These are phyloP conservation scores for Hydrozoanthus tunicans DNA, from an alignment of 64 coral and sea anemone genomes.

Conservation along the genomic window DNA sequence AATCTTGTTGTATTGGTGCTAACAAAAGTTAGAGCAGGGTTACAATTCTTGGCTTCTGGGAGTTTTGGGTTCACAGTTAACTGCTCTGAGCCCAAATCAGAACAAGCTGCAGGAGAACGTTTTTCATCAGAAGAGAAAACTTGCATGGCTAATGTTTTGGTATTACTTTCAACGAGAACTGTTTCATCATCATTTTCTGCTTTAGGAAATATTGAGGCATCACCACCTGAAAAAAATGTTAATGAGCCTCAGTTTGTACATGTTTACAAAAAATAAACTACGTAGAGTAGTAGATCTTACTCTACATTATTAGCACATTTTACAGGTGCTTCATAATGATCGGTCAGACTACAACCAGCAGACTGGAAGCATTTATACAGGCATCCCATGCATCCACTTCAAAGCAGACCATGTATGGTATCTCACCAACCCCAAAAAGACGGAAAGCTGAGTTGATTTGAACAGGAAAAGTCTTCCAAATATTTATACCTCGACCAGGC, in stretches of 20 bases:
- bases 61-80: neutral
- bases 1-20: neutral
- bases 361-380: too few relatives aligned
- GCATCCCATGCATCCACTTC: too few relatives aligned
- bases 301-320: too few relatives aligned
- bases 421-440: too few relatives aligned
- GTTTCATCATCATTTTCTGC: slow-evolving; percentile 63
- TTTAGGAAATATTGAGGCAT: slow-evolving; percentile 98
- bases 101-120: neutral
- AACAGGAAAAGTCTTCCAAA: too few relatives aligned
- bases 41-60: neutral
- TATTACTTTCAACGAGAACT: slow-evolving; percentile 2
- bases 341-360: too few relatives aligned
- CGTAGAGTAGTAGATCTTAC: too few relatives aligned
- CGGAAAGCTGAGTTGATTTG: too few relatives aligned
- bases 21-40: neutral
- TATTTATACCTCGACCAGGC: too few relatives aligned
- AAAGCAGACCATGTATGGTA: too few relatives aligned
- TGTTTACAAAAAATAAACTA: neutral
- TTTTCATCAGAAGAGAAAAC: neutral
- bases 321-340: too few relatives aligned
- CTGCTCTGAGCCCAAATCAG: neutral
- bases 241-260: neutral
- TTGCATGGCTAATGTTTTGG: neutral
- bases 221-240: slow-evolving; percentile 70